Evolutionary conservation across 2,888 invertebrate genomes (phyloP).

Genomic region (Tricholauxania praeusta): DNA sequence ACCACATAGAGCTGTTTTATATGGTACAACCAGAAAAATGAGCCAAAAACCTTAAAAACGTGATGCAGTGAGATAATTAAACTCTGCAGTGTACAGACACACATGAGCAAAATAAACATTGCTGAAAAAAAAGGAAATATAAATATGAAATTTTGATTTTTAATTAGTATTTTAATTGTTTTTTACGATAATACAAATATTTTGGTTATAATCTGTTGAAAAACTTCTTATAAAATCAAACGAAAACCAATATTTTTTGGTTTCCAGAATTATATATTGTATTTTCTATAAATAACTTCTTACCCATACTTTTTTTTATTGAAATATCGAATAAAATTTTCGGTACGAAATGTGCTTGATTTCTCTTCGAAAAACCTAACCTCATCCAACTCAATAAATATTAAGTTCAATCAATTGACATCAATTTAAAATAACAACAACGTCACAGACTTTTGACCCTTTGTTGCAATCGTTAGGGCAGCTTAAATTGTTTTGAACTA

Average conservation of each 20-base stretch:
- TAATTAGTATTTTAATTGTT: too few species aligned
- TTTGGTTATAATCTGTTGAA: too few species aligned
- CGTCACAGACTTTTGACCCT: neutral
- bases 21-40: neutral
- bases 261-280: too few species aligned
- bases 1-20: neutral
- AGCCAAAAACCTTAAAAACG: neutral
- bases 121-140: too few species aligned
- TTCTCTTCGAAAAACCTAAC: neutral
- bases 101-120: too few species aligned
- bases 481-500: neutral
- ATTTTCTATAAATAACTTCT: too few species aligned
- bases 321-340: too few species aligned
- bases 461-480: neutral
- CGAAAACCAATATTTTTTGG: too few species aligned
- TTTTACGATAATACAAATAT: too few species aligned
- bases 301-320: too few species aligned
- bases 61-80: constrained; percentile 1
- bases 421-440: neutral
- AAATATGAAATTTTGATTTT: neutral
- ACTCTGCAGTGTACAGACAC: neutral
- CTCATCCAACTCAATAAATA: neutral
- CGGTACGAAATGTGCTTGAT: too few species aligned
- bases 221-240: too few species aligned
- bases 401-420: neutral